Evolutionary conservation across 2,113 vertebrate species (phyloP).

Genomic region (Xiphophorus couchianus): DNA sequence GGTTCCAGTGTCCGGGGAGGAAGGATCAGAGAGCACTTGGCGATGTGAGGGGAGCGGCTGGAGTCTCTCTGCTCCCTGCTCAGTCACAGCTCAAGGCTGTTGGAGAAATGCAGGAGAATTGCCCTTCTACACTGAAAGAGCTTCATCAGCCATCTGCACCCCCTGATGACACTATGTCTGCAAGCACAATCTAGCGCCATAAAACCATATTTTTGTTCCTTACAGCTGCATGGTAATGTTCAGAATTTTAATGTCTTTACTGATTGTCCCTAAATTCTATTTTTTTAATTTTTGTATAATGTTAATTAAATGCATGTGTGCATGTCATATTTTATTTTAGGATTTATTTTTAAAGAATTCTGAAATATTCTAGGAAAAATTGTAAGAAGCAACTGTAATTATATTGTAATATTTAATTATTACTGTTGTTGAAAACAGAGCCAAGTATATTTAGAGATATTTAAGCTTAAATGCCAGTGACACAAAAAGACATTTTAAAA

Average conservation of each 20-base stretch:
- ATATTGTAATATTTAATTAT: too few species aligned
- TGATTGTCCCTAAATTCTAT: not conserved
- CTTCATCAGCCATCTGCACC: constrained; percentile 26
- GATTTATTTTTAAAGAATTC: too few species aligned
- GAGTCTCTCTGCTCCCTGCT: constrained; percentile 11
- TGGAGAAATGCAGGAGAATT: constrained; percentile 11
- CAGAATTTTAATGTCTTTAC: not conserved
- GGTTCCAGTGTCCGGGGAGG: constrained; percentile 6
- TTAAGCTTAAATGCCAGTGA: too few species aligned
- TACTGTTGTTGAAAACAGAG: too few species aligned
- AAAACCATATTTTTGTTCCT: not conserved
- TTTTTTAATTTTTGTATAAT: too few species aligned
- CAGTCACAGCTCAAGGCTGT: constrained; percentile 7
- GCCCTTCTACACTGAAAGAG: constrained; percentile 3
- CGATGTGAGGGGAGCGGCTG: constrained; percentile 12
- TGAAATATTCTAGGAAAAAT: too few species aligned
- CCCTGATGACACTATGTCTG: constrained; percentile 10
- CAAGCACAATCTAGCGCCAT: not conserved
- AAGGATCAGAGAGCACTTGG: constrained; percentile 17
- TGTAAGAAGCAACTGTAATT: too few species aligned
- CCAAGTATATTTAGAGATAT: too few species aligned
- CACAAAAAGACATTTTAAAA: too few species aligned
- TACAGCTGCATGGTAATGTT: not conserved
- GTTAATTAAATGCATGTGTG: not conserved
- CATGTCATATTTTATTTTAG: not conserved